Conservation (phyloP, 2,113 vertebrate genomes). For the Chionodraco myersi region DNA sequence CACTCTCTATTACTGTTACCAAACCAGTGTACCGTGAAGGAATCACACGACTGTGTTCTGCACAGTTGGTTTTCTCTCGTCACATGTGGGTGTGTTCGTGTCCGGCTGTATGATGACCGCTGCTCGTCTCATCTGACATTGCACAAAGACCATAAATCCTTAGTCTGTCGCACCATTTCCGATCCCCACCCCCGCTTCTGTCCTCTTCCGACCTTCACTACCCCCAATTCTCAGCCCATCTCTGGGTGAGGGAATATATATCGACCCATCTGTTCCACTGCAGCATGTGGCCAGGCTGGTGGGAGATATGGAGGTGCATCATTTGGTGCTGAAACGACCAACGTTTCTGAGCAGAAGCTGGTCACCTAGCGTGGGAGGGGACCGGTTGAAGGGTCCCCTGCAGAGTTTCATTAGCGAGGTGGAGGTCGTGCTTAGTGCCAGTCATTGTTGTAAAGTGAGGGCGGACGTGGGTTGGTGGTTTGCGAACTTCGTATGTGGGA, state of each 20-base stretch:
- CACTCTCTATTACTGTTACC: background rate
- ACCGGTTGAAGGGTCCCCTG: background rate
- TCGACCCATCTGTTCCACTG: conserved; percentile 58
- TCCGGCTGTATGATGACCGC: conserved; percentile 12
- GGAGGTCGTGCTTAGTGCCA: conserved; percentile 5
- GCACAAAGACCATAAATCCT: conserved; percentile 45
- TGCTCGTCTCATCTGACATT: conserved; percentile 42
- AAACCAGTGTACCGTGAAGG: background rate
- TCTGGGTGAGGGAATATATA: conserved; percentile 44
- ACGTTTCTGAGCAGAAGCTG: conserved; percentile 27
- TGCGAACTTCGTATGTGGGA: conserved; percentile 48
- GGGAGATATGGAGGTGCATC: conserved; percentile 36
- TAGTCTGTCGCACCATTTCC: conserved; percentile 17
- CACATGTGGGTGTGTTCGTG: conserved; percentile 11
- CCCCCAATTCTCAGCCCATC: conserved; percentile 35
- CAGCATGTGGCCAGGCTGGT: conserved; percentile 39
- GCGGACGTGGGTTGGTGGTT: conserved; percentile 47
- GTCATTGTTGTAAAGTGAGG: conserved; percentile 19
- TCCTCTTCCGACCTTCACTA: conserved; percentile 22
- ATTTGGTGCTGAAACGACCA: conserved; percentile 24
- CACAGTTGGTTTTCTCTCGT: conserved; percentile 22
- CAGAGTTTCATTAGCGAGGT: conserved; percentile 13
- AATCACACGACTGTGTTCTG: conserved; percentile 13
- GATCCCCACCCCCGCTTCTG: conserved; percentile 27
- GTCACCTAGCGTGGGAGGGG: background rate